A percentile compares a stretch with the other conserved stretches of the same genome.
Conservation (phyloP, 2,113 vertebrate genomes). For the Cromileptes altivelis region DNA sequence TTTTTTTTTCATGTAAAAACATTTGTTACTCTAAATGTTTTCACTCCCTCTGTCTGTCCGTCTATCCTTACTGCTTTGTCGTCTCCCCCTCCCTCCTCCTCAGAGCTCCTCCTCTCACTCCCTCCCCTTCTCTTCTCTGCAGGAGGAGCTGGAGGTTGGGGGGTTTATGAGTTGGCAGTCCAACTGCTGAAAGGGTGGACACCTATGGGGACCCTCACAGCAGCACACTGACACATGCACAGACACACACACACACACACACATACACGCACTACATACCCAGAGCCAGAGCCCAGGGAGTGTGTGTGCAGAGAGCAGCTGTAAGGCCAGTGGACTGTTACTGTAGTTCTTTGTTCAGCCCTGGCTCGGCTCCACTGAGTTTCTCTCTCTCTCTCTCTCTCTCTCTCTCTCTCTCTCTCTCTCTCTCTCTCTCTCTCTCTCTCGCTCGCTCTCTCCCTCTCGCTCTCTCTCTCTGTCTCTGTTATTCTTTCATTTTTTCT, state of each 20-base stretch:
- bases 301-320: constrained; percentile 75
- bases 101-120: constrained; percentile 20
- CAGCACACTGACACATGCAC: constrained; percentile 49
- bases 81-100: constrained; percentile 3
- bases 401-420: constrained; percentile 13
- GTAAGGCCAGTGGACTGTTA: constrained; percentile 75
- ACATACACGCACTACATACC: constrained; percentile 46
- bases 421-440: constrained; percentile 29
- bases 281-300: constrained; percentile 55
- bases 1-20: not conserved
- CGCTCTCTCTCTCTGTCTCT: constrained; percentile 20
- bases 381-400: constrained; percentile 24
- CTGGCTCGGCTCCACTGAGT: constrained; percentile 69
- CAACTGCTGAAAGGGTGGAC: constrained; percentile 76
- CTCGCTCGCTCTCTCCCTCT: constrained; percentile 6
- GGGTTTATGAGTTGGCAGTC: constrained; percentile 75
- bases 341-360: constrained; percentile 83
- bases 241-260: constrained; percentile 26
- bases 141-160: constrained; percentile 61
- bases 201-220: constrained; percentile 75
- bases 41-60: not conserved
- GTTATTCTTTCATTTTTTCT: constrained; percentile 46
- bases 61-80: not conserved
- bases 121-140: constrained; percentile 35
- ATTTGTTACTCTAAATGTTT: not conserved